phyloP scores from a whole-genome alignment of 2,888 invertebrate genomes.

The Tubulanus polymorphus region DNA sequence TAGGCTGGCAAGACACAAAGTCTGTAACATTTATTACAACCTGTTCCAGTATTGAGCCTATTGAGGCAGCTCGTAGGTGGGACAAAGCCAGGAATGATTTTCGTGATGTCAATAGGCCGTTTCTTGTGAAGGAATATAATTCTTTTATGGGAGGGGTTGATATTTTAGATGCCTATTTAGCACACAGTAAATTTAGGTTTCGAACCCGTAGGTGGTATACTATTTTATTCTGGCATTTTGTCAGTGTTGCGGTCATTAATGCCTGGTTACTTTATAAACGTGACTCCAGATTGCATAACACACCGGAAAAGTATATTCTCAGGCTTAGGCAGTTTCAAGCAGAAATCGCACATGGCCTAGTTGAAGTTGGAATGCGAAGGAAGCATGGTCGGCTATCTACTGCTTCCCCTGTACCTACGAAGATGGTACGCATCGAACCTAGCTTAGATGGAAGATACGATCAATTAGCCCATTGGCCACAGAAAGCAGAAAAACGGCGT shows the following conservation, averaged over 20 bases:
- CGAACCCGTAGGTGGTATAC: slow-evolving; percentile 9
- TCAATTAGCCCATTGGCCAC: slow-evolving; percentile 6
- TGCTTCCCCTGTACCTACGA: not conserved
- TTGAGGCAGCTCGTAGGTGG: slow-evolving; percentile 1
- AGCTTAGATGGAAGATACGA: slow-evolving; percentile 4
- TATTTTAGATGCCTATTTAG: slow-evolving; percentile 6
- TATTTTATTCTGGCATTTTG: slow-evolving; percentile 8
- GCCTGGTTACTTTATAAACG: slow-evolving; percentile 6
- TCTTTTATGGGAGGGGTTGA: slow-evolving; percentile 8
- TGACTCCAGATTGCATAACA: not conserved
- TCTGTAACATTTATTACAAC: slow-evolving; percentile 4
- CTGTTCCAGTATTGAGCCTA: not conserved
- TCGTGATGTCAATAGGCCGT: slow-evolving; percentile 7
- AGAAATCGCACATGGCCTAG: not conserved
- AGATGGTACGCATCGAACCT: not conserved
- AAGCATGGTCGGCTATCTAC: not conserved
- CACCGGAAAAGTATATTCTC: not conserved
- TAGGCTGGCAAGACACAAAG: slow-evolving; percentile 7
- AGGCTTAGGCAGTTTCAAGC: slow-evolving; percentile 1
- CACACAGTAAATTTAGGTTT: not conserved
- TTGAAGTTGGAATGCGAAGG: not conserved
- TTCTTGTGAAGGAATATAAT: slow-evolving; percentile 12
- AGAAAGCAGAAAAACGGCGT: slow-evolving; percentile 6
- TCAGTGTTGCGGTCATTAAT: slow-evolving; percentile 6
- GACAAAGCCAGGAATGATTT: not conserved